Base-by-base conservation (phyloP, 2,888 invertebrate genomes). In the Drosophila leonis region DNA sequence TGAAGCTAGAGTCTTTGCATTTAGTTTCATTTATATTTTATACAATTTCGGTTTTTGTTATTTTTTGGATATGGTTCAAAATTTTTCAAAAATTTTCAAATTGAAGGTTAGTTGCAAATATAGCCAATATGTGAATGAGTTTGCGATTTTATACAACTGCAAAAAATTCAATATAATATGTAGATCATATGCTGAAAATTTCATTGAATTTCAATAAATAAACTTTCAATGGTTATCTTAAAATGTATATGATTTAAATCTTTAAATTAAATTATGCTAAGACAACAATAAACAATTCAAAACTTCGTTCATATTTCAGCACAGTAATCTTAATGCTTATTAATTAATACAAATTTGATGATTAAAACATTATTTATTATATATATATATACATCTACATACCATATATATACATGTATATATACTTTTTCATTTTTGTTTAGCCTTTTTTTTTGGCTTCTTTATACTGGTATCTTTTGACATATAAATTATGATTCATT, bases 401-500 rank as follows among this genome's bases (percentile, higher is more conserved):
- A 18, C 12, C 12, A 6, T 54, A 9, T 33, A 12, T 20, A 3
- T 24, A 24, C 4, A 3, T 24, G 2, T 15, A 5, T 33, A 8
- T 31, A 37, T 12, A 33, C 37, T 39, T 20, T 13, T 27, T 55
- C 31, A 39, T 20, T 33, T 39, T 31, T 10, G 33, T 46, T 59
- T 29, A 46, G 27, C 13, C 15, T n/a, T 13, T 15, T n/a, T 20
- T 8, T 24, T 9, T 31, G 6, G 35, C n/a, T 48, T 71, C 48
- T 13, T 24, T 13, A 0, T 2, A 7, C 48, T 15, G 20, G 13
- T 37, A 48, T 35, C 9, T 27, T 48, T 48, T 39, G 51, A 18
- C 44, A 9, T 31, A n/a, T 27, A 39, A 60, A 48, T 76, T 48
- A 75, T 65, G 64, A 62, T 52, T 66, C 59, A 55, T 56, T 67